Base-by-base conservation (phyloP, 1,140 invertebrate genomes). In the Calycopis cecrops region DNA sequence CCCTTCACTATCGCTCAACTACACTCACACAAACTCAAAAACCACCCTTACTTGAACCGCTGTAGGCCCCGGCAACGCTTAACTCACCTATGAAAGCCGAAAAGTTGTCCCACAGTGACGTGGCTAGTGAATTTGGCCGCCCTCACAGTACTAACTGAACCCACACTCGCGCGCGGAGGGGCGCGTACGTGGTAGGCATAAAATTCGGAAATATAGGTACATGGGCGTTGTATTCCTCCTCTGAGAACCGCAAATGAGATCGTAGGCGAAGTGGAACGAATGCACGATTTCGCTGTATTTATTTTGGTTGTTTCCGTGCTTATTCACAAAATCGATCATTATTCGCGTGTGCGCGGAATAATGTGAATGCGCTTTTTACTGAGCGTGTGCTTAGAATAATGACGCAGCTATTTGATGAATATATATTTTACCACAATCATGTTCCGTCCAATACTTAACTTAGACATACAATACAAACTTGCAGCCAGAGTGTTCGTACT, bases 151-250 rank as follows among this genome's bases (percentile, higher is more conserved):
- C 70, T 65, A 83, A 83, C 78, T 79, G 74, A 62, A 59, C 67
- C 54, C 69, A 77, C 68, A 64, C 60, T 63, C 54, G 11, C 21
- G 40, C 57, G 48, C 21, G 28, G 38, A 65, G 62, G 67, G 67
- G 63, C 57, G 57, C 51, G 72, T 53, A 72, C 71, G 71, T 74
- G 71, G 76, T 77, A 83, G 73, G 81, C 81, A 83, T 83, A 85
- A 85, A 85, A 83, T 83, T 85, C 73, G 71, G 76, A 81, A 85
- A 80, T 85, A 76, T 79, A 82, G 67, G 63, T 66, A 75, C 65
- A 73, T 79, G 79, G 69, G 65, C 66, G 69, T 60, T 72, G 61
- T 73, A 70, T 70, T 70, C 69, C 71, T 79, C 76, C 73, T 71
- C 64, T 75, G 66, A 74, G 69, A 69, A 71, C 77, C 73, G 70